Conservation (phyloP, 2,888 invertebrate genomes). For the Acanthococcus lagerstroemiae region DNA sequence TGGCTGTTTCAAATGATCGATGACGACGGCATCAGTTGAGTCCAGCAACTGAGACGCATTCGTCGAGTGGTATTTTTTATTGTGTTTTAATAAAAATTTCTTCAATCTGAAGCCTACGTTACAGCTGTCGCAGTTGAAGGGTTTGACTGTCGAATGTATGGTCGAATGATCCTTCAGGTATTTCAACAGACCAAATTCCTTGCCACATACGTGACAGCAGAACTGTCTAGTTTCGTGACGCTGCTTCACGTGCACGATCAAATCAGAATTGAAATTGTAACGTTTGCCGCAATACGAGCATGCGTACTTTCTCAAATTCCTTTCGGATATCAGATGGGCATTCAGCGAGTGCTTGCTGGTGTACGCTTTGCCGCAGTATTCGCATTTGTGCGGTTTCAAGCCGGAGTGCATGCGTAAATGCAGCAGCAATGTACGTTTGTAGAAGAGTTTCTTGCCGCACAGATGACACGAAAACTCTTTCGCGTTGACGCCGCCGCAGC, state of each 20-base stretch:
- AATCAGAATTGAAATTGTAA: constrained; percentile 17
- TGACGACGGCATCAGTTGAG: too few species aligned
- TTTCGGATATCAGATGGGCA: constrained; percentile 13
- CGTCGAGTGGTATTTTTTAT: constrained; percentile 12
- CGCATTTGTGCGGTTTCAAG: constrained; percentile 17
- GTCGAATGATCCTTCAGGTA: constrained; percentile 24
- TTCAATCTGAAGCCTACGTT: constrained; percentile 5
- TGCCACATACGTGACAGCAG: constrained; percentile 25
- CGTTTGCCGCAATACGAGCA: constrained; percentile 18
- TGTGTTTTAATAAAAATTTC: constrained; percentile 16
- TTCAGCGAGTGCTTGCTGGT: constrained; percentile 21
- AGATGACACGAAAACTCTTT: constrained; percentile 9
- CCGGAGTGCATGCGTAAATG: constrained; percentile 22
- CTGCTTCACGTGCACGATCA: constrained; percentile 16
- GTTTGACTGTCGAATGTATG: constrained; percentile 1
- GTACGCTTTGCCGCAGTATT: constrained; percentile 13
- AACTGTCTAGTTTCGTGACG: constrained; percentile 16
- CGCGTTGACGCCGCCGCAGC: neutral
- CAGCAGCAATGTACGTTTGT: constrained; percentile 1
- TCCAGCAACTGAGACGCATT: too few species aligned
- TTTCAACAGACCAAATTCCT: constrained; percentile 20
- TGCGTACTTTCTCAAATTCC: constrained; percentile 3
- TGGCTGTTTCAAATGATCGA: too few species aligned
- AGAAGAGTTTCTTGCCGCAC: constrained; percentile 21
- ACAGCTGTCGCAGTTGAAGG: constrained; percentile 13